A percentile compares a stretch with the other conserved stretches of the same genome.
These are phyloP conservation scores for Syrrhaptes paradoxus DNA, from an alignment of 2,113 vertebrate species.

Conservation along the genomic window DNA sequence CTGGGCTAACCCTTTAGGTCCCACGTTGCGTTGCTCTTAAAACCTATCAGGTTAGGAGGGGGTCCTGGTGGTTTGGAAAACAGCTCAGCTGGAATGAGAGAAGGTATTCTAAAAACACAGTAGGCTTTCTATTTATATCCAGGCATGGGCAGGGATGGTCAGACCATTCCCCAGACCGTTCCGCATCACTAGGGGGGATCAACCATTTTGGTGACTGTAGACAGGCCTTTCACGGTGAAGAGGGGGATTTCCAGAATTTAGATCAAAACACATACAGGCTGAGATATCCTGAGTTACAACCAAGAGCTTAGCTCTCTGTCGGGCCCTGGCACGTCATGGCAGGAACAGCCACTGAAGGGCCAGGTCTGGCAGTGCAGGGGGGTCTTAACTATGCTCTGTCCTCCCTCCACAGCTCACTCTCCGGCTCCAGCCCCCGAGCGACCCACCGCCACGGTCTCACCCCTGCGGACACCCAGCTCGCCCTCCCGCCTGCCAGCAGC, in stretches of 20 bases:
- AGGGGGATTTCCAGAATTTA: background rate
- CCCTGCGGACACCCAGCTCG: constrained; percentile 87
- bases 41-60: background rate
- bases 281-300: background rate
- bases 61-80: background rate
- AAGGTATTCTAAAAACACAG: background rate
- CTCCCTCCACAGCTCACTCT: constrained; percentile 77
- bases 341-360: background rate
- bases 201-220: background rate
- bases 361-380: background rate
- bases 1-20: background rate
- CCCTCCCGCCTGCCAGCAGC: constrained; percentile 85
- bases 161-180: background rate
- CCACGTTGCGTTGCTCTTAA: background rate
- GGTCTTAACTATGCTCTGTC: background rate
- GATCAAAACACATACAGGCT: background rate
- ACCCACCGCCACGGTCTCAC: constrained; percentile 84
- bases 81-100: background rate
- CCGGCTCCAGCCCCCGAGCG: constrained; percentile 83
- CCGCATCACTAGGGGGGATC: background rate
- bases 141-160: background rate
- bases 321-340: background rate
- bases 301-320: background rate
- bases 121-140: background rate
- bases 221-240: background rate